phyloP scores from a whole-genome alignment of 2,888 invertebrate species.

The Mythimna ferrago region DNA sequence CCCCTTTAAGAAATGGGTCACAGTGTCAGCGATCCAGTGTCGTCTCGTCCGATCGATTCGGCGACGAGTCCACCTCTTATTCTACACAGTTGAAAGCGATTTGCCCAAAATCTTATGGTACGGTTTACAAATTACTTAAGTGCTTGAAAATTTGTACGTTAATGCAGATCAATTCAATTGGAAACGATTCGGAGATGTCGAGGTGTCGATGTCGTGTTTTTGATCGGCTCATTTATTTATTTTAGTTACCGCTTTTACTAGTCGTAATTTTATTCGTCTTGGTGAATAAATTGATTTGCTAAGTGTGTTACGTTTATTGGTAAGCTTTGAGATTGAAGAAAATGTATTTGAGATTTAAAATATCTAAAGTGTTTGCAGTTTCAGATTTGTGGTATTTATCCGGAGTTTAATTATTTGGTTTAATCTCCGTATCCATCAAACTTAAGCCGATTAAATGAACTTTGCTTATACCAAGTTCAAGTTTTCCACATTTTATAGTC shows the following conservation, averaged over 20 bases:
- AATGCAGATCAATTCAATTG: slow-evolving; percentile 60
- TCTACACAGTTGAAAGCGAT: slow-evolving; percentile 55
- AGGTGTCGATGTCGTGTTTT: slow-evolving; percentile 48
- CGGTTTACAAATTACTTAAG: slow-evolving; percentile 66
- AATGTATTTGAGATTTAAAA: slow-evolving; percentile 14
- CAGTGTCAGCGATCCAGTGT: slow-evolving; percentile 76
- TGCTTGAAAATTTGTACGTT: slow-evolving; percentile 60
- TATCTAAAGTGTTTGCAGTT: not conserved
- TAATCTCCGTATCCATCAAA: slow-evolving; percentile 21
- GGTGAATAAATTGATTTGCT: slow-evolving; percentile 29
- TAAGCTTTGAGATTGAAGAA: slow-evolving; percentile 2
- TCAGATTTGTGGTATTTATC: slow-evolving; percentile 8
- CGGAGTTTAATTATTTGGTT: slow-evolving; percentile 19
- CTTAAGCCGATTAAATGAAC: slow-evolving; percentile 29
- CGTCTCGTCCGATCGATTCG: slow-evolving; percentile 71
- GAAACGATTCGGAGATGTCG: slow-evolving; percentile 47
- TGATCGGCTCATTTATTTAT: slow-evolving; percentile 52
- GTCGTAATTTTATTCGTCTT: slow-evolving; percentile 28
- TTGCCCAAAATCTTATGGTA: slow-evolving; percentile 60
- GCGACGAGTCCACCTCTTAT: slow-evolving; percentile 67
- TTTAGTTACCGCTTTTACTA: slow-evolving; percentile 20
- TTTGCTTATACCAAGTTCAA: slow-evolving; percentile 33
- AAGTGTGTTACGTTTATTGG: slow-evolving; percentile 11
- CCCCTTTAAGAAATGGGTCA: slow-evolving; percentile 84
- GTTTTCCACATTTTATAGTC: slow-evolving; percentile 52